Evolutionary conservation across 2,797 vertebrate species (phyloP), one percentile per base, ranked within the genome.

Genomic region (Helicolenus hilgendorfi): DNA sequence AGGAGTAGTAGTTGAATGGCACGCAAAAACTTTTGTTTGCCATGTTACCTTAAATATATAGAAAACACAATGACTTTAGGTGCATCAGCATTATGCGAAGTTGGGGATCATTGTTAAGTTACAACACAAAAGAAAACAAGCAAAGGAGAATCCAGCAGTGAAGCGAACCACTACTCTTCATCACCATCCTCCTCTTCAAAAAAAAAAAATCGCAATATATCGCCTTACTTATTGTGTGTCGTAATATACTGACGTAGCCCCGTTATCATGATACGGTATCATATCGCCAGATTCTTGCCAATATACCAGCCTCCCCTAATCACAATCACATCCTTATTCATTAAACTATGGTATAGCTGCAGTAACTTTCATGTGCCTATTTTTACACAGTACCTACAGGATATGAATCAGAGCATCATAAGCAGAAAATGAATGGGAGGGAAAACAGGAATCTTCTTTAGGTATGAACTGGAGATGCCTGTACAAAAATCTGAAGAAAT

Each of bases 141-240:
- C 63, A 38, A 38, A 38, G 36, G 67, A 74, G 72, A 84, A 81
- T 78, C 59, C 36, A 15, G 67, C 63, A 49, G 36, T 38, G 36
- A 38, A 38, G 36, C 36, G 36, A 38, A 38, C 36, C 89, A 84
- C 87, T 91, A 89, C 91, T 97, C 94, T 91, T 95, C 95, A 89
- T 97, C 96, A 87, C 94, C 97, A 94, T 95, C 96, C 90, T 97
- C 95, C 74, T 96, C 97, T 83, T 96, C 94, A 75, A 38, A 38
- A 38, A 38, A 35, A 35, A 33, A 13, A 38, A 38, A 13, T 4
- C 11, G 0, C 11, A 38, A 38, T 38, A 13, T 13, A 38, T 38
- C 36, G 4, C 36, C 36, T 38, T 38, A 38, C 36, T 38, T 13
- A 0, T 38, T 13, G 36, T 38, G 11, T 38, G 0, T 38, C 36